Evolutionary conservation across 2,888 invertebrate species (phyloP).

Genomic region (Rotaria magnacalcarata): DNA sequence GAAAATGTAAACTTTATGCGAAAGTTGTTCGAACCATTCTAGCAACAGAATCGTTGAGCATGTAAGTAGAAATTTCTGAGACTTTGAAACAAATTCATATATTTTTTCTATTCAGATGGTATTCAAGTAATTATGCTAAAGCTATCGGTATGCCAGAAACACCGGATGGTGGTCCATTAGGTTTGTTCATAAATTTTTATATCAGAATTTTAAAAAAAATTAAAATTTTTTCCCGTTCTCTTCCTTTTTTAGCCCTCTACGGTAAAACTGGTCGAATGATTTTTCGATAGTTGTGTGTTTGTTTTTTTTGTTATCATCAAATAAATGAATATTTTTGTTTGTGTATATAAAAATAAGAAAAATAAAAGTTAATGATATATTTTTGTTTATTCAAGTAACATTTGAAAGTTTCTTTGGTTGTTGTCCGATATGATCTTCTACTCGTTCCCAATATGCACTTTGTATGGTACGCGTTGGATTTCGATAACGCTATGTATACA

Average conservation of each 20-base stretch:
- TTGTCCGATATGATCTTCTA: neutral
- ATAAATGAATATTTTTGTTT: neutral
- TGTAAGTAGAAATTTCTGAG: neutral
- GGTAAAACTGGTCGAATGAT: constrained; percentile 26
- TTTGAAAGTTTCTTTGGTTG: neutral
- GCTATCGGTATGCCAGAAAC: neutral
- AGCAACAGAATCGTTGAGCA: constrained; percentile 16
- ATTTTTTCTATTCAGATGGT: neutral
- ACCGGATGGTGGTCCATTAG: constrained; percentile 21
- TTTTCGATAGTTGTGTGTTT: neutral
- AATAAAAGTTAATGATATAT: neutral
- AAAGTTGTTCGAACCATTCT: constrained; percentile 16
- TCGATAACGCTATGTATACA: constrained; percentile 8
- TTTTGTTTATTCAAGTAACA: neutral
- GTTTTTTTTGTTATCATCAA: neutral
- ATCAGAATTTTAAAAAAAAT: neutral
- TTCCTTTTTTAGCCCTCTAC: neutral
- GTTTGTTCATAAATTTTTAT: neutral
- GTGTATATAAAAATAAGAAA: neutral
- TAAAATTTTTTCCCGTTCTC: neutral
- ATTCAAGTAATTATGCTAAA: constrained; percentile 17
- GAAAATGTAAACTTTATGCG: constrained; percentile 20
- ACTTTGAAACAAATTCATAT: too few species aligned
- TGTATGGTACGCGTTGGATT: constrained; percentile 39
- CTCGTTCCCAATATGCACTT: constrained; percentile 46